Conservation (phyloP, 2,797 vertebrate species). For the Okamejei kenojei region DNA sequence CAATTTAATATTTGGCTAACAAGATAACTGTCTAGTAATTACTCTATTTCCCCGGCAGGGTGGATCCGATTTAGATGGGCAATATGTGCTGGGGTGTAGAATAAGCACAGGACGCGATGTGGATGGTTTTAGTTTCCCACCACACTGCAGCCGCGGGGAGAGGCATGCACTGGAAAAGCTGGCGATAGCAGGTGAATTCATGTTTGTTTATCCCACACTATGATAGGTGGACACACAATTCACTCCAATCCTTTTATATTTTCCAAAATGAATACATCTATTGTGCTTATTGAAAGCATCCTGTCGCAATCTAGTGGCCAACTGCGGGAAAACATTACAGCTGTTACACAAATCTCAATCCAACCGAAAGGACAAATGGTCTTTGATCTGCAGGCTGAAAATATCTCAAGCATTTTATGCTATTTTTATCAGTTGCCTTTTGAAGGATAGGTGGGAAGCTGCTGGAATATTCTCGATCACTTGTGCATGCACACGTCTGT, state of each 20-base stretch:
- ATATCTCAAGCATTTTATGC: neutral
- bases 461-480: neutral
- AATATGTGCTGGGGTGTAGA: constrained; percentile 50
- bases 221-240: neutral
- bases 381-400: neutral
- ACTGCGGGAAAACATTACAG: neutral
- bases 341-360: neutral
- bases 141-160: constrained; percentile 63
- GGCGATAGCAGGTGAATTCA: constrained; percentile 52
- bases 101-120: constrained; percentile 51
- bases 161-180: constrained; percentile 54
- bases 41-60: constrained; percentile 44
- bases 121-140: constrained; percentile 58
- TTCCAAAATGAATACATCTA: too few species aligned
- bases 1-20: neutral
- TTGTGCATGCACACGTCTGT: neutral
- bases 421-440: constrained; percentile 18
- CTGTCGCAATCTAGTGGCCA: neutral
- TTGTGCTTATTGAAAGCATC: neutral
- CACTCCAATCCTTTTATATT: neutral
- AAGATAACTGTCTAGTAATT: neutral
- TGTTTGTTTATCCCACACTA: neutral
- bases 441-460: neutral
- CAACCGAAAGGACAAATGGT: neutral
- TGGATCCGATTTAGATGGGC: constrained; percentile 51